These are phyloP conservation scores for Diplazon laetatorius DNA, from an alignment of 2,888 invertebrate genomes.

Conservation along the genomic window DNA sequence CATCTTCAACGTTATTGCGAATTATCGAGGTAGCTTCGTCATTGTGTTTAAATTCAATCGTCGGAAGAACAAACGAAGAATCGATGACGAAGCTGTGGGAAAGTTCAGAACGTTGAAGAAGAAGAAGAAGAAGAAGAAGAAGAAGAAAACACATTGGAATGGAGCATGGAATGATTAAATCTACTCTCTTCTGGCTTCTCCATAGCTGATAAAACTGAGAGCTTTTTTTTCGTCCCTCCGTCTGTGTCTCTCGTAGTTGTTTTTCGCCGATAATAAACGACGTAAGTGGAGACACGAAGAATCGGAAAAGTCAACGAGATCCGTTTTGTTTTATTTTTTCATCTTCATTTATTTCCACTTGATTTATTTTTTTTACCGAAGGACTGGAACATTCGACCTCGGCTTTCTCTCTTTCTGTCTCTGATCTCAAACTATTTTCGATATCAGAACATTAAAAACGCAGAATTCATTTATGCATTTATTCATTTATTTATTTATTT, in stretches of 20 bases:
- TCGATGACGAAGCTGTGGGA: neutral
- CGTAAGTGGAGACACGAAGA: conserved; percentile 2
- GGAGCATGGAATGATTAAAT: conserved; percentile 23
- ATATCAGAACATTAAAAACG: no score
- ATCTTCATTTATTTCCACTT: neutral
- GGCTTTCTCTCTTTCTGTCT: no score
- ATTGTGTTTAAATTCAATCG: neutral
- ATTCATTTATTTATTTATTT: no score
- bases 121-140: no score
- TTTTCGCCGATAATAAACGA: conserved; percentile 7
- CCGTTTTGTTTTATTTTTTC: neutral
- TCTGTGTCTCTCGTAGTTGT: neutral
- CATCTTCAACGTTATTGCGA: neutral
- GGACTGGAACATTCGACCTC: no score
- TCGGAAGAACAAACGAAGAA: neutral
- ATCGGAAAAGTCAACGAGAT: no score
- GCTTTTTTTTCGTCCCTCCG: conserved; percentile 12
- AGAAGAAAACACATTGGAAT: no score
- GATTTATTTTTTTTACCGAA: no score
- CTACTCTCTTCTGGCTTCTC: neutral
- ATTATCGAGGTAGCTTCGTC: no score
- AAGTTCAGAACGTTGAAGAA: neutral
- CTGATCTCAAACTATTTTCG: no score
- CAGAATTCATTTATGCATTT: no score
- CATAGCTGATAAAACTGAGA: conserved; percentile 5